Evolutionary conservation across 2,113 vertebrate species (phyloP).

Genomic region (Bos javanicus): DNA sequence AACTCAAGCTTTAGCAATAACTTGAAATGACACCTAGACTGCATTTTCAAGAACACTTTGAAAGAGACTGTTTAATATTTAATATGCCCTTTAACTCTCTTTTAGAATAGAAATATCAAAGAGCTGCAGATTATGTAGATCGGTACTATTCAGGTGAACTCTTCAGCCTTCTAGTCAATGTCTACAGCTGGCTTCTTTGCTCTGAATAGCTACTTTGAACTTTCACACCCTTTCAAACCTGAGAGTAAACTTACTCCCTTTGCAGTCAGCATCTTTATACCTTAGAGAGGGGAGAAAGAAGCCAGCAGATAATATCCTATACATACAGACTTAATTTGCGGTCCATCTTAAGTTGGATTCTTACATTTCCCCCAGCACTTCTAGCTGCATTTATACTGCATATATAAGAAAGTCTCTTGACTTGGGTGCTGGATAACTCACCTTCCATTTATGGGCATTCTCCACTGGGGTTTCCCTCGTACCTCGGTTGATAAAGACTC

Average conservation of each 20-base stretch:
- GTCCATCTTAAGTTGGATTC: not conserved
- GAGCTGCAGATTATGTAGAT: not conserved
- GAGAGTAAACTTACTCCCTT: not conserved
- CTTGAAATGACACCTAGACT: not conserved
- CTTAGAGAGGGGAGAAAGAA: not conserved
- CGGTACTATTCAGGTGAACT: not conserved
- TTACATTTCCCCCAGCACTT: not conserved
- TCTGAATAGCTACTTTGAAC: not conserved
- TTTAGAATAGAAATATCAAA: not conserved
- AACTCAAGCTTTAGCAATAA: not conserved
- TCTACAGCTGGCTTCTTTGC: not conserved
- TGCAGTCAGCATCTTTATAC: not conserved
- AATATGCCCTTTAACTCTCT: not conserved
- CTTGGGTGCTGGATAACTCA: not conserved
- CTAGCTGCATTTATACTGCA: not conserved
- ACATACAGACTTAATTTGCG: not conserved
- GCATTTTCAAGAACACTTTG: not conserved
- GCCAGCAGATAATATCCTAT: not conserved
- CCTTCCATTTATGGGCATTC: not conserved
- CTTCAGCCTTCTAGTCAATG: not conserved
- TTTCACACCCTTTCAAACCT: not conserved
- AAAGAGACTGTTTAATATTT: not conserved
- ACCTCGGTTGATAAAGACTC: not conserved
- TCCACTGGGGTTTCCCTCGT: not conserved
- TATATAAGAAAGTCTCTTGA: not conserved